A percentile compares a stretch with the other conserved stretches of the same genome.
Evolutionary conservation across 1,140 invertebrate genomes (phyloP).

Genomic region (Phymorhynchus buccinoides): DNA sequence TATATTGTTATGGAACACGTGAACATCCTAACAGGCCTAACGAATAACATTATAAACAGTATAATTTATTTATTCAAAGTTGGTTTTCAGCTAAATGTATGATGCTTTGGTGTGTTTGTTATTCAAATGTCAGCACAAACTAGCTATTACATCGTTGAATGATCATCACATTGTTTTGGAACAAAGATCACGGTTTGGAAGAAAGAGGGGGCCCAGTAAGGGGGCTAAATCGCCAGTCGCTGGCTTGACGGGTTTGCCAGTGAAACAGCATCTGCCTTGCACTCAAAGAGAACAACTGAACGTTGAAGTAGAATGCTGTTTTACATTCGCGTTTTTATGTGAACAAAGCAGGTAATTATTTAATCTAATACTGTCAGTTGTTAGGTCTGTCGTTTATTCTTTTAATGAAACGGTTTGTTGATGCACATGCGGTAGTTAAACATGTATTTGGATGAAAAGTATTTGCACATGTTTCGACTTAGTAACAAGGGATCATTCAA

Average conservation of each 20-base stretch:
- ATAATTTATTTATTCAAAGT: background rate
- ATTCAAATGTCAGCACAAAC: background rate
- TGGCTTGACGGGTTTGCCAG: slow-evolving; percentile 11
- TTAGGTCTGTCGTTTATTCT: background rate
- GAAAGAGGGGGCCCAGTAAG: slow-evolving; percentile 22
- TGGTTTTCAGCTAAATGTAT: background rate
- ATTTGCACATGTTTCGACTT: slow-evolving; percentile 26
- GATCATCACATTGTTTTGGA: background rate
- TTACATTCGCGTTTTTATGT: background rate
- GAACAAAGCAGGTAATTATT: background rate
- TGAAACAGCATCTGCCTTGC: slow-evolving; percentile 25
- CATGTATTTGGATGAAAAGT: slow-evolving; percentile 25
- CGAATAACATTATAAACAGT: background rate
- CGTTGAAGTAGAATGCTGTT: background rate
- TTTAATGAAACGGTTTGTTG: background rate
- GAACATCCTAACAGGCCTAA: slow-evolving; percentile 28
- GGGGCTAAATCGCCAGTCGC: background rate
- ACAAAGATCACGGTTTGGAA: slow-evolving; percentile 8
- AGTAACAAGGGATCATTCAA: slow-evolving; percentile 25
- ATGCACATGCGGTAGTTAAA: background rate
- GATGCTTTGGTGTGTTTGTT: background rate
- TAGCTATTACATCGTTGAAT: too few relatives aligned
- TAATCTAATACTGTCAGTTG: background rate
- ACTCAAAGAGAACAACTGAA: slow-evolving; percentile 9
- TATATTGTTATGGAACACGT: background rate